These are phyloP conservation scores for Varanus komodoensis DNA, from an alignment of 2,113 vertebrate species.

Conservation along the genomic window DNA sequence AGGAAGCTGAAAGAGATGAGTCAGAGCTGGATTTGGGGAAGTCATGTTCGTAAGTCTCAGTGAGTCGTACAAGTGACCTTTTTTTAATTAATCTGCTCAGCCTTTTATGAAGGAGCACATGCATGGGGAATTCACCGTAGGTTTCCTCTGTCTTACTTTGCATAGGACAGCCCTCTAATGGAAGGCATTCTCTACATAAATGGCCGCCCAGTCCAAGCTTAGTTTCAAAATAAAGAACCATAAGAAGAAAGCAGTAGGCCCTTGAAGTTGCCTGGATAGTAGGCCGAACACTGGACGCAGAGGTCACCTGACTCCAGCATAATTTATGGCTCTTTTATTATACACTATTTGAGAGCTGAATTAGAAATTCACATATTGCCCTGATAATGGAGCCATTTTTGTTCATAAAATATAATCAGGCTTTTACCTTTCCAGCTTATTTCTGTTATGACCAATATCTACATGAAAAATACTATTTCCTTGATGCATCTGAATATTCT, in stretches of 20 bases:
- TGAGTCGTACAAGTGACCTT: too few species aligned
- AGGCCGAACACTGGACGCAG: too few species aligned
- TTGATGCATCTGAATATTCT: background rate
- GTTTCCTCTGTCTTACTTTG: background rate
- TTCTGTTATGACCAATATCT: background rate
- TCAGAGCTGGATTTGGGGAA: too few species aligned
- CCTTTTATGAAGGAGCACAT: background rate
- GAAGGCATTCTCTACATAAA: background rate
- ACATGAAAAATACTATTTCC: background rate
- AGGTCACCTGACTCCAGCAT: background rate
- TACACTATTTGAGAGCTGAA: background rate
- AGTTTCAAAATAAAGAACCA: background rate
- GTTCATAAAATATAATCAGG: background rate
- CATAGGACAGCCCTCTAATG: background rate
- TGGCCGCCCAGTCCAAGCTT: background rate
- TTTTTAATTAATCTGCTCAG: background rate
- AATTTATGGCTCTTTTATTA: background rate
- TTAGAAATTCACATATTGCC: background rate
- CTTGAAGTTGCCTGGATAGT: too few species aligned
- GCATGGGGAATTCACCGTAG: background rate
- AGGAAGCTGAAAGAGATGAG: background rate
- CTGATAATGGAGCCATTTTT: background rate
- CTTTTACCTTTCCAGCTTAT: background rate
- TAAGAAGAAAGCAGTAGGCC: background rate
- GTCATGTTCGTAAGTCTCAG: too few species aligned